These are phyloP conservation scores for Laticauda laticaudata DNA, from an alignment of 2,113 vertebrate genomes.

Conservation along the genomic window DNA sequence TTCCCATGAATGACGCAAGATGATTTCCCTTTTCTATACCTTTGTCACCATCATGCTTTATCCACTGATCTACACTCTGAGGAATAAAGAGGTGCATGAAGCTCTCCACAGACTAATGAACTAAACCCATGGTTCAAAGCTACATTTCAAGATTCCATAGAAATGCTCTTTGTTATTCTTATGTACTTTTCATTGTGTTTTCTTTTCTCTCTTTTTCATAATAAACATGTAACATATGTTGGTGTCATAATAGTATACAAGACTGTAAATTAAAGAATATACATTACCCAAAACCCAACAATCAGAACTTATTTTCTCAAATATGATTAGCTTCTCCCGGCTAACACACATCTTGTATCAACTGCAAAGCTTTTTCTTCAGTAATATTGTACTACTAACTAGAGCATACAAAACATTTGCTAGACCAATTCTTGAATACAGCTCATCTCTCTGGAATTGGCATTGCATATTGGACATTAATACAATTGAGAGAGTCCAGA, in stretches of 20 bases:
- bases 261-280: background rate
- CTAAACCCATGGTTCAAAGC: background rate
- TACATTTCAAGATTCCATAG: background rate
- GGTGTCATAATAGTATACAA: background rate
- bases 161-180: background rate
- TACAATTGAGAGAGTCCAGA: too few relatives aligned
- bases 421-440: too few relatives aligned
- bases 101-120: background rate
- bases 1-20: slow-evolving; percentile 20
- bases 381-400: too few relatives aligned
- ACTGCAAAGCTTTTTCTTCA: too few relatives aligned
- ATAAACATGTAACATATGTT: background rate
- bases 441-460: too few relatives aligned
- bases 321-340: background rate
- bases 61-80: background rate
- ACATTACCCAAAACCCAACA: rapidly evolving
- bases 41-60: background rate
- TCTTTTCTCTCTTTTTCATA: background rate
- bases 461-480: too few relatives aligned
- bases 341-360: background rate
- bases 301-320: background rate
- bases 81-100: background rate
- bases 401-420: too few relatives aligned
- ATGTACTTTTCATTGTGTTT: background rate
- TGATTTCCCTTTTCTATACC: slow-evolving; percentile 36